Conservation (phyloP, 1,140 invertebrate species). For the Hyposmocoma kahamanoa region DNA sequence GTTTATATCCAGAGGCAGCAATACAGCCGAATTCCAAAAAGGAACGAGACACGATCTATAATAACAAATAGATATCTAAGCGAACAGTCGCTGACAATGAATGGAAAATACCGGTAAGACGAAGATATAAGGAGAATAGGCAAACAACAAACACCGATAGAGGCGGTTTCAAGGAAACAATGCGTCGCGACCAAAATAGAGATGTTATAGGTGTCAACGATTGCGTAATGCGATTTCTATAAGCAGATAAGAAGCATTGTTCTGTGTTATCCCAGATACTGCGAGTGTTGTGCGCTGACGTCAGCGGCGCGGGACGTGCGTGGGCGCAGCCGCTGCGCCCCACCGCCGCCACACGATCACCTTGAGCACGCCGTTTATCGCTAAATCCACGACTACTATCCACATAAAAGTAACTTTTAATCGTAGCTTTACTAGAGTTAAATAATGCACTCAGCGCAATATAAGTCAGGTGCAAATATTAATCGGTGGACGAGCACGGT, state of each 20-base stretch:
- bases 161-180: conserved; percentile 5
- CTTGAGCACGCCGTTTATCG: conserved; percentile 32
- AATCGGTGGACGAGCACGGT: neutral
- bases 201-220: conserved; percentile 41
- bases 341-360: conserved; percentile 53
- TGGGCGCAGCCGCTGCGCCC: conserved; percentile 41
- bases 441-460: too few relatives aligned
- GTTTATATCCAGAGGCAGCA: too few relatives aligned
- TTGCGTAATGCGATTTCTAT: conserved; percentile 49
- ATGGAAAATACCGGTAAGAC: too few relatives aligned
- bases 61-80: too few relatives aligned
- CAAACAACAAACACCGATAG: neutral
- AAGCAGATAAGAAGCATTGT: conserved; percentile 48
- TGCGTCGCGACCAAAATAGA: conserved; percentile 25
- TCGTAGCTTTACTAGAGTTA: too few relatives aligned
- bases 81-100: too few relatives aligned
- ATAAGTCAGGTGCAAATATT: too few relatives aligned
- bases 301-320: conserved; percentile 40
- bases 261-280: conserved; percentile 40
- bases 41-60: too few relatives aligned
- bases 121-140: too few relatives aligned
- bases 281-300: conserved; percentile 33
- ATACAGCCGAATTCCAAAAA: too few relatives aligned
- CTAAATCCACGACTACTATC: neutral
- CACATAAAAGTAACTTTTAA: too few relatives aligned